Conservation (phyloP, 2,888 invertebrate genomes). For the Nomada goodeniana region DNA sequence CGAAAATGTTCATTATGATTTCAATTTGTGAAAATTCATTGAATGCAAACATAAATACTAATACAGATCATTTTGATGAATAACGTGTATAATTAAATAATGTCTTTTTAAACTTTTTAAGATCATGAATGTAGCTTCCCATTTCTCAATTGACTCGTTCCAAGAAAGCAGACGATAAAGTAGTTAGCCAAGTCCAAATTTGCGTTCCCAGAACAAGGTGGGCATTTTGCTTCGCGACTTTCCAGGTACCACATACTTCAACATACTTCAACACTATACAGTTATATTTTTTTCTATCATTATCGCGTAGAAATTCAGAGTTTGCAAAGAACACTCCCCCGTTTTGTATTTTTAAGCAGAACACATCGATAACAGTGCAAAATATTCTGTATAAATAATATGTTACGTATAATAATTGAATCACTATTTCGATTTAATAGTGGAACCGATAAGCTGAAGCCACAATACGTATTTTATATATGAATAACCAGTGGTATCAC, state of each 20-base stretch:
- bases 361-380: constrained; percentile 39
- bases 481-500: constrained; percentile 21
- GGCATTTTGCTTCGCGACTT: constrained; percentile 41
- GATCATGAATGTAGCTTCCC: constrained; percentile 63
- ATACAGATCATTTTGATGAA: constrained; percentile 32
- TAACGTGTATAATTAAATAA: constrained; percentile 26
- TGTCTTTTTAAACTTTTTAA: constrained; percentile 11
- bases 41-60: constrained; percentile 39
- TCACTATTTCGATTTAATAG: constrained; percentile 15
- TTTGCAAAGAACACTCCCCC: constrained; percentile 40
- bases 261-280: constrained; percentile 54
- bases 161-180: constrained; percentile 43
- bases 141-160: constrained; percentile 59
- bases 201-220: constrained; percentile 53
- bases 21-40: constrained; percentile 1
- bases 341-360: constrained; percentile 37
- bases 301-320: constrained; percentile 36
- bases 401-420: constrained; percentile 20
- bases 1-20: constrained; percentile 28
- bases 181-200: constrained; percentile 43
- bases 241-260: constrained; percentile 55
- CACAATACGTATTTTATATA: constrained; percentile 20
- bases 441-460: constrained; percentile 27
- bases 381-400: constrained; percentile 53
- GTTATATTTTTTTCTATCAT: constrained; percentile 7